These are phyloP conservation scores for Tenebrosternarchus preto DNA, from an alignment of 2,113 vertebrate genomes.

Conservation along the genomic window DNA sequence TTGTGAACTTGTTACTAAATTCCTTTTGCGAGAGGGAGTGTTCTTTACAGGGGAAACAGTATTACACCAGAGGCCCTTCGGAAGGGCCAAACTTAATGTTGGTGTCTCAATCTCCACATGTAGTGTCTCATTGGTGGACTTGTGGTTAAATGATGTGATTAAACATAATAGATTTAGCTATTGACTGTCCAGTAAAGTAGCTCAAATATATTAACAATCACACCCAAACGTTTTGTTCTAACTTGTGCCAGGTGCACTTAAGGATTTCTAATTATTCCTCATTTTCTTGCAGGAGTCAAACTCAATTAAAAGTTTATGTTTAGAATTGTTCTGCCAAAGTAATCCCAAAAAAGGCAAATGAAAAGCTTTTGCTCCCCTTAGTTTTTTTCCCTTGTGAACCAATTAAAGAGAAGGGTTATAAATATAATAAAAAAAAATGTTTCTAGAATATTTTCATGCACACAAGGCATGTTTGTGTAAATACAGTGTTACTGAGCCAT, in stretches of 20 bases:
- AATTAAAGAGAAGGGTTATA: constrained; percentile 4
- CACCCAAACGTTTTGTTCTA: background rate
- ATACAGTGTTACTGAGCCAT: background rate
- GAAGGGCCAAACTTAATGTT: constrained; percentile 8
- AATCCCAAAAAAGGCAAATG: background rate
- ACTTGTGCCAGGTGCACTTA: constrained; percentile 55
- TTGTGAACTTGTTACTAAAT: constrained; percentile 30
- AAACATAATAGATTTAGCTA: background rate
- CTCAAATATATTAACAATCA: background rate
- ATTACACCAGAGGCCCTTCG: constrained; percentile 21
- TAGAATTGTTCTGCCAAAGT: constrained; percentile 28
- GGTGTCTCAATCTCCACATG: background rate
- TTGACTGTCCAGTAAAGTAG: constrained; percentile 22
- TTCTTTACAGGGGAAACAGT: constrained; percentile 33
- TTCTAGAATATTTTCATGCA: background rate
- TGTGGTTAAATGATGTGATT: no score
- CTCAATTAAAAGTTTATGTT: constrained; percentile 43
- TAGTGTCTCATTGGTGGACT: background rate
- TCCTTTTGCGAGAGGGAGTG: constrained; percentile 12
- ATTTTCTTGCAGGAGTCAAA: constrained; percentile 53
- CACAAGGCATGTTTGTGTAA: constrained; percentile 13
- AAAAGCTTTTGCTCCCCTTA: background rate
- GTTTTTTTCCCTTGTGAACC: background rate
- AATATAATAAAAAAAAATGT: constrained; percentile 6
- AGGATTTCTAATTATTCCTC: constrained; percentile 39